These are phyloP conservation scores for Eilema sororculum DNA, from an alignment of 2,888 invertebrate species.

Conservation along the genomic window DNA sequence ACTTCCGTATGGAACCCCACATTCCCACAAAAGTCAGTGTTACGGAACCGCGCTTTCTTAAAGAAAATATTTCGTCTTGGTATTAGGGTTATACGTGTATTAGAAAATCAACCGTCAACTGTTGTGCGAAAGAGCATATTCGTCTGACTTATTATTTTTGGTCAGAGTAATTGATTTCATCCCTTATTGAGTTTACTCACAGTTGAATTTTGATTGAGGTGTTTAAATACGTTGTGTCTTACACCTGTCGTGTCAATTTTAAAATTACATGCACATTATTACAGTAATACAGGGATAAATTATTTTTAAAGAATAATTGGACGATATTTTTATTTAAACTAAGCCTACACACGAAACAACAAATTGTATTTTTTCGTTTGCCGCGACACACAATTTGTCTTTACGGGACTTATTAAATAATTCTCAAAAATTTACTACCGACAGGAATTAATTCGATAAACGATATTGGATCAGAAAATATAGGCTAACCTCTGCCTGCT, in stretches of 20 bases:
- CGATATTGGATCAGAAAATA: no score
- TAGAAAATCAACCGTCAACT: not conserved
- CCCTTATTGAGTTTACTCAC: rapidly evolving
- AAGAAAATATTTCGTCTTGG: conserved; percentile 39
- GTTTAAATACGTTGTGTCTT: not conserved
- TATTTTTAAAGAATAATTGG: not conserved
- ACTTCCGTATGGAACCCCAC: conserved; percentile 61
- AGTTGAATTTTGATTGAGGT: not conserved
- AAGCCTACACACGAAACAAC: no score
- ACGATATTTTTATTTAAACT: not conserved
- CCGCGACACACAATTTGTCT: no score
- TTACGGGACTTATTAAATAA: no score
- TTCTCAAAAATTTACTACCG: no score
- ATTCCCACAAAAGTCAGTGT: conserved; percentile 66
- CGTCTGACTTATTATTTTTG: not conserved
- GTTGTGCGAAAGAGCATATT: not conserved
- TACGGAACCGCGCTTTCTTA: conserved; percentile 60
- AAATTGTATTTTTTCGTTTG: no score
- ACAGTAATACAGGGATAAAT: conserved; percentile 17
- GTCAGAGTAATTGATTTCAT: not conserved
- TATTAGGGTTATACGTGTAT: not conserved
- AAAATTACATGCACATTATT: conserved; percentile 38
- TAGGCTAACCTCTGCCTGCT: no score
- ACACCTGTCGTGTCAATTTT: conserved; percentile 43
- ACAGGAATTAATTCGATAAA: no score